Base-by-base conservation (phyloP, 2,797 vertebrate genomes). In the Liparis tanakae region DNA sequence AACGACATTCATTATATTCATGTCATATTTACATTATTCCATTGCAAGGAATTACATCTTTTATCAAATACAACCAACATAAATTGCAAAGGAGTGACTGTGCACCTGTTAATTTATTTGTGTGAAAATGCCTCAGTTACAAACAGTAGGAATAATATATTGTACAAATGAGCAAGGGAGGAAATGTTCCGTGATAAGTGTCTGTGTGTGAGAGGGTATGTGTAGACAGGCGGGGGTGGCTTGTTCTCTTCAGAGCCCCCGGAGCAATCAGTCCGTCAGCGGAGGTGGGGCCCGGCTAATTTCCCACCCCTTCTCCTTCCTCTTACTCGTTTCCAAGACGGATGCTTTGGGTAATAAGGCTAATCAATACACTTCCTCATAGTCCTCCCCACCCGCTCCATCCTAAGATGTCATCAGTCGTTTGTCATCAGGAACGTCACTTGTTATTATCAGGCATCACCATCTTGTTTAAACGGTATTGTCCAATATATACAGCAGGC, bases 291-390 rank as follows among this genome's bases (percentile, higher is more conserved):
- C 80, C 69, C n/a, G 57, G 90, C 93, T 95, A 94, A 94, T 94
- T 94, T 91, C 80, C 90, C 90, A 82, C 78, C 86, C 85, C 82
- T 80, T 80, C 82, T 69, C 65, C 82, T 74, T 63, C 62, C 77
- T 64, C 67, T 89, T 79, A 72, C 79, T 82, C 85, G 3, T 77
- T 91, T 90, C 87, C 73, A 90, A 93, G 94, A 95, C 85, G 81
- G 91, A 95, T 94, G 94, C 92, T 93, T 89, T 89, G 85, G 91
- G 93, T 95, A 95, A 95, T 94, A 95, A 94, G 93, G 84, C 92
- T 92, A 94, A 95, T 95, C 95, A 95, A 95, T 95, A 95, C 82
- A 89, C 91, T 92, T 92, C 91, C 93, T 89, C 76, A 71, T 55
- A 84, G 76, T 66, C 67, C 66, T 73, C 77, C 64, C 63, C 59